Conservation (phyloP, 1,140 invertebrate species). For the Chelonus insularis region DNA sequence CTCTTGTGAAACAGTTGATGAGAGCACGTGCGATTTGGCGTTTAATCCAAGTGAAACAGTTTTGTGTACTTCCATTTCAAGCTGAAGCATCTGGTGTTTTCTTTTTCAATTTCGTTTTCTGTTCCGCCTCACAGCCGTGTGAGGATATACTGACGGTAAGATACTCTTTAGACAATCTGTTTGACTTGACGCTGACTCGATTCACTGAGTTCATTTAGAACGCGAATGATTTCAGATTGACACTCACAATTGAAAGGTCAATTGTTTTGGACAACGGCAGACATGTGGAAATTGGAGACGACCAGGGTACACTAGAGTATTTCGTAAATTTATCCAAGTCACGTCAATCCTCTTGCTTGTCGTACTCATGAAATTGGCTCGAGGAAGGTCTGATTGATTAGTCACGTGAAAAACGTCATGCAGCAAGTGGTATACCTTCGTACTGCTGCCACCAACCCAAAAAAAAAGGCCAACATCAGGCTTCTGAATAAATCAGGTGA, state of each 20-base stretch:
- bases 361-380: slow-evolving; percentile 6
- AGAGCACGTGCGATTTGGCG: background rate
- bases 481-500: slow-evolving; percentile 25
- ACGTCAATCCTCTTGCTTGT: slow-evolving; percentile 9
- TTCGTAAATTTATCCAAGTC: slow-evolving; percentile 15
- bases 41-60: background rate
- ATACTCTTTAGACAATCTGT: too few species aligned
- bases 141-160: too few species aligned
- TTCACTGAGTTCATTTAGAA: background rate
- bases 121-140: too few species aligned
- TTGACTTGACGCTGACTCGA: background rate
- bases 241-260: background rate
- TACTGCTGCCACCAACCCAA: slow-evolving; percentile 1
- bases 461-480: slow-evolving; percentile 28
- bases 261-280: background rate
- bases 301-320: slow-evolving; percentile 1
- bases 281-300: slow-evolving; percentile 5
- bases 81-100: background rate
- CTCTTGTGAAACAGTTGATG: background rate
- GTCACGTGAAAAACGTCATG: slow-evolving; percentile 34
- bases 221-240: too few species aligned
- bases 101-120: background rate
- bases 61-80: background rate
- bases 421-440: background rate
- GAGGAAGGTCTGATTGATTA: slow-evolving; percentile 21